Evolutionary conservation across 2,797 vertebrate genomes (phyloP), one percentile per base, ranked within the genome.

Genomic region (Alosa sapidissima): DNA sequence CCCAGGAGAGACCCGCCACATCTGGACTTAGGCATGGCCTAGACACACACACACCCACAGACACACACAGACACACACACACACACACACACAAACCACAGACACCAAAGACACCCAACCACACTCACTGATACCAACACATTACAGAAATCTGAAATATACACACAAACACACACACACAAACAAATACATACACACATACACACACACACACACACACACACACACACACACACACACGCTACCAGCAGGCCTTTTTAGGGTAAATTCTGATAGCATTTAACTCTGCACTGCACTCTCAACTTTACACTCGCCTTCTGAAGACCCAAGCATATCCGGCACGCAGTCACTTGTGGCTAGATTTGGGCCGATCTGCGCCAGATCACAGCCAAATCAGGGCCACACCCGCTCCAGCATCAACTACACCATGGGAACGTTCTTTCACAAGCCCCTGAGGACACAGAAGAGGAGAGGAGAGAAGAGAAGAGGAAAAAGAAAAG

Each of bases 11-110:
- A 19, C 2, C 8, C 72, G 0, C 5, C 84, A 88, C 89, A 88
- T 89, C 89, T 90, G 88, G 87, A 87, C 88, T 82, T 82, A 19
- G 24, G 49, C 84, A 81, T 49, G 45, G 36, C 19, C 82, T 51
- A 82, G 19, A 68, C 48, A 78, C 75, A 86, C 75, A 55, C 36
- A 81, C 52, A 54, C 8, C 21, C 16, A 65, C 62, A 65, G 24
- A 58, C 55, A 58, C 55, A 58, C 55, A 21, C 55, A 58, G 19
- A 58, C 55, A 58, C 55, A 54, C 49, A 51, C 49, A 51, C 49
- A 51, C 49, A 58, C 19, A 58, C 55, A 58, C 55, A 58, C 55
- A 21, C 55, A 58, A 19, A 58, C 55, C 55, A 58, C 55, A 58
- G 19, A 58, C 55, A 58, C 54, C 4, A 4, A 28, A 62, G 0